Conservation (phyloP, 2,113 vertebrate genomes). For the Chrysemys picta region DNA sequence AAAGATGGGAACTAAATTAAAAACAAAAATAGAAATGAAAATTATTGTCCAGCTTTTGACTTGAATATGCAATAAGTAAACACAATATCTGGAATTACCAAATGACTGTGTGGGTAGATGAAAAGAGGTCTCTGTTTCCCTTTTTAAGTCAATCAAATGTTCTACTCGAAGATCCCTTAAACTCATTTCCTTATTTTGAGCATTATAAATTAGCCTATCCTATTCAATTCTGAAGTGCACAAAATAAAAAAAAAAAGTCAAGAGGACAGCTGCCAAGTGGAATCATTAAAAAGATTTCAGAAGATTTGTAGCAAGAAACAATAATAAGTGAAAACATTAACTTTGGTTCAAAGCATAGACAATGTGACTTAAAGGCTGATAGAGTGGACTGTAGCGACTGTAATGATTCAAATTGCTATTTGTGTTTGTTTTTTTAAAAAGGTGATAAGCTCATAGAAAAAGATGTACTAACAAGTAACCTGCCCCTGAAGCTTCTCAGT, state of each 20-base stretch:
- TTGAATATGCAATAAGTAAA: neutral
- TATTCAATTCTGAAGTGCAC: neutral
- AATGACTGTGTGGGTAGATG: neutral
- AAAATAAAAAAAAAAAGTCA: neutral
- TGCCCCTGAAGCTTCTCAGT: neutral
- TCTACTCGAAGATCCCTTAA: neutral
- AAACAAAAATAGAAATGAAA: neutral
- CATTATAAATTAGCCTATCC: neutral
- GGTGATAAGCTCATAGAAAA: conserved; percentile 8
- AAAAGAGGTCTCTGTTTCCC: neutral
- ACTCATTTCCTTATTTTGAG: conserved; percentile 5
- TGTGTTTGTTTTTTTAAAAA: neutral
- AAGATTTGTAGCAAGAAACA: neutral
- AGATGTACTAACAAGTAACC: neutral
- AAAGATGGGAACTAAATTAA: neutral
- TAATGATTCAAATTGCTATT: neutral
- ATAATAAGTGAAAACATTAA: neutral
- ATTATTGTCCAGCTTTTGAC: neutral
- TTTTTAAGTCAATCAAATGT: neutral
- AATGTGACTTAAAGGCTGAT: conserved; percentile 4
- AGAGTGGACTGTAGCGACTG: neutral
- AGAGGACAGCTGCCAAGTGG: neutral
- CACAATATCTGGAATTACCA: neutral
- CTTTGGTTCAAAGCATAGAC: neutral
- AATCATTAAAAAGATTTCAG: neutral